These are phyloP conservation scores for Synergus japonicus DNA, from an alignment of 2,888 invertebrate genomes.

Conservation along the genomic window DNA sequence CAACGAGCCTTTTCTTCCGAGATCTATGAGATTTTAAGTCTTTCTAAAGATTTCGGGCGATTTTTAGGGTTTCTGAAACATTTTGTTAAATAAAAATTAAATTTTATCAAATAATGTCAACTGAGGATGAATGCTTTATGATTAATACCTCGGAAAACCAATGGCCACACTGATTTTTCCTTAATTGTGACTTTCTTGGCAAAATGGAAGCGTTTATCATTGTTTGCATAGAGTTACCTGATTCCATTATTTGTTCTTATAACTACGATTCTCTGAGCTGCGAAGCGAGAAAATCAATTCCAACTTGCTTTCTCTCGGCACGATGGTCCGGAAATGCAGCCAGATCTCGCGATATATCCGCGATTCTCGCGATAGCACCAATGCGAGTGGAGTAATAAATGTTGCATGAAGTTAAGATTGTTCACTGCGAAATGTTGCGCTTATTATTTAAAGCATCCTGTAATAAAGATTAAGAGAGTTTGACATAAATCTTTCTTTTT, in stretches of 20 bases:
- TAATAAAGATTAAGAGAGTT: not conserved
- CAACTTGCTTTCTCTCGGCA: constrained; percentile 65
- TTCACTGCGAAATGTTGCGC: not conserved
- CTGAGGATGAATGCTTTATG: too few species aligned
- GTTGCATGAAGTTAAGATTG: constrained; percentile 35
- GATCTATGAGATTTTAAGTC: not conserved
- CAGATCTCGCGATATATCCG: constrained; percentile 32
- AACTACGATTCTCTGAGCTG: constrained; percentile 44
- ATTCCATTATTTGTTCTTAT: constrained; percentile 32
- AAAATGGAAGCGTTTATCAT: constrained; percentile 22
- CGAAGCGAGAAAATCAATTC: constrained; percentile 69
- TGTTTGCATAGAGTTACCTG: constrained; percentile 6
- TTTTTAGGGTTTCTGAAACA: too few species aligned
- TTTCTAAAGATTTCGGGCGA: not conserved
- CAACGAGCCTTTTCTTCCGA: constrained; percentile 2
- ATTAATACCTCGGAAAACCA: not conserved
- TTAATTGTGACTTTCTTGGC: not conserved
- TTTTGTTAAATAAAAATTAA: too few species aligned
- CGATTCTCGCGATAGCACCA: constrained; percentile 44
- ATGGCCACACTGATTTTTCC: not conserved
- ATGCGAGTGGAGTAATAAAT: constrained; percentile 45
- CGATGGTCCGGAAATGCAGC: constrained; percentile 64
- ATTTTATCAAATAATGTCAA: too few species aligned
- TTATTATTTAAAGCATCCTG: constrained; percentile 34
- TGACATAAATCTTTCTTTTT: not conserved